These are phyloP conservation scores for Macrotrachela quadricornifera DNA, from an alignment of 1,140 invertebrate species.

Conservation along the genomic window DNA sequence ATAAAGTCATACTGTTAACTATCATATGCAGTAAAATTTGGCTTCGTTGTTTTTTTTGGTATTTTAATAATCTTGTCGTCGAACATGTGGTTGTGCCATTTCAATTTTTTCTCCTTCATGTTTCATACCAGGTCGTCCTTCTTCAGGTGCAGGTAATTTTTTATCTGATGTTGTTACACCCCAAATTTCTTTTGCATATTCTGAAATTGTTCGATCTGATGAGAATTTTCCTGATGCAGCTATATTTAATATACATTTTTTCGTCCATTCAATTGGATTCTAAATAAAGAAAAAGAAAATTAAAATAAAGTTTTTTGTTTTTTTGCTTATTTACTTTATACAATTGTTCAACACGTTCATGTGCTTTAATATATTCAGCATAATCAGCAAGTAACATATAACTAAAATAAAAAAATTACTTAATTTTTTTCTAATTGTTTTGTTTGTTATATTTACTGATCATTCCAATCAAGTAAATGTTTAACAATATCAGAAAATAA, in stretches of 20 bases:
- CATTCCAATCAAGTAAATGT: slow-evolving; percentile 61
- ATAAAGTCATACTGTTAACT: no score
- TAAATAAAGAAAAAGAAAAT: slow-evolving; percentile 26
- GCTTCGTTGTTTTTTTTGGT: no score
- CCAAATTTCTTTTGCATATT: slow-evolving; percentile 93
- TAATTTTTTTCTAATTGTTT: no score
- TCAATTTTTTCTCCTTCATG: no score
- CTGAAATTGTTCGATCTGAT: slow-evolving; percentile 82
- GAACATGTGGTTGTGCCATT: no score
- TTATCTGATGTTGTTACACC: slow-evolving; percentile 63
- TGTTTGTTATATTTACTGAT: no score
- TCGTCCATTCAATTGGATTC: slow-evolving; percentile 71
- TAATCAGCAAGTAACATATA: slow-evolving; percentile 83
- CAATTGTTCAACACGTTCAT: slow-evolving; percentile 59
- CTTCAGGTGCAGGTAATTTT: slow-evolving; percentile 52
- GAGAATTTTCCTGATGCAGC: slow-evolving; percentile 85
- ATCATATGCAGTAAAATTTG: no score
- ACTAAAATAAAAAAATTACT: slow-evolving; percentile 24
- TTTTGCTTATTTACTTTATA: slow-evolving; percentile 46
- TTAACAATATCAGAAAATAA: slow-evolving; percentile 72
- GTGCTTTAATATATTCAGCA: slow-evolving; percentile 72
- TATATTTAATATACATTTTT: slow-evolving; percentile 85
- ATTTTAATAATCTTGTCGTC: no score
- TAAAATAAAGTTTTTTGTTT: no score
- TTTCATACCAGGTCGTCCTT: no score